These are phyloP conservation scores for Porites australiensis DNA, from an alignment of 64 coral and sea anemone species.

Conservation along the genomic window DNA sequence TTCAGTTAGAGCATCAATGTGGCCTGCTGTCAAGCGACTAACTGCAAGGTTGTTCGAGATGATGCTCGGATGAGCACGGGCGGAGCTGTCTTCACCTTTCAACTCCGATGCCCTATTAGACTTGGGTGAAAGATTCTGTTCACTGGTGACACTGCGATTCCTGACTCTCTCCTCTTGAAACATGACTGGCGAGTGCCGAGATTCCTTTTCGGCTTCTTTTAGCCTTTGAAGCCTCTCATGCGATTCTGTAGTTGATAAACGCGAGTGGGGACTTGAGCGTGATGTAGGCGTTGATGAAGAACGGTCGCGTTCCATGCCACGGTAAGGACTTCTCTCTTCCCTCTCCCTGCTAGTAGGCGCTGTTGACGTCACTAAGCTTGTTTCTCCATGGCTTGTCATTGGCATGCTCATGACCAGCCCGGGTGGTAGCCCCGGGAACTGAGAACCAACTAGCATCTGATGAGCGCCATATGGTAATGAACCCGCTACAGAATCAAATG, in stretches of 20 bases:
- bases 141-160: slow-evolving; percentile 14
- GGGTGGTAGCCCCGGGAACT: neutral
- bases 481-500: neutral
- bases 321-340: slow-evolving; percentile 53
- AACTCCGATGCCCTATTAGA: neutral
- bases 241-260: neutral
- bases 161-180: slow-evolving; percentile 17
- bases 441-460: slow-evolving; percentile 17
- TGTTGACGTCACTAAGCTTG: neutral
- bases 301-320: neutral
- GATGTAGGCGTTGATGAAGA: neutral
- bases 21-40: slow-evolving; percentile 31
- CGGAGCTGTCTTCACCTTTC: slow-evolving; percentile 6
- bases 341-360: slow-evolving; percentile 29
- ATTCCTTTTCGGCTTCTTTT: slow-evolving; percentile 33
- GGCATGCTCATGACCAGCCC: slow-evolving; percentile 52
- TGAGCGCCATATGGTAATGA: neutral
- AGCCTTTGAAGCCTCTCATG: slow-evolving; percentile 36
- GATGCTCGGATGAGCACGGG: slow-evolving; percentile 9
- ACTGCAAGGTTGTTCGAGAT: slow-evolving; percentile 66
- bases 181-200: slow-evolving; percentile 3
- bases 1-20: slow-evolving; percentile 10
- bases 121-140: slow-evolving; percentile 14
- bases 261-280: neutral
- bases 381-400: slow-evolving; percentile 16